phyloP scores from a whole-genome alignment of 2,888 invertebrate genomes.

The Nephrotoma guestfalica region DNA sequence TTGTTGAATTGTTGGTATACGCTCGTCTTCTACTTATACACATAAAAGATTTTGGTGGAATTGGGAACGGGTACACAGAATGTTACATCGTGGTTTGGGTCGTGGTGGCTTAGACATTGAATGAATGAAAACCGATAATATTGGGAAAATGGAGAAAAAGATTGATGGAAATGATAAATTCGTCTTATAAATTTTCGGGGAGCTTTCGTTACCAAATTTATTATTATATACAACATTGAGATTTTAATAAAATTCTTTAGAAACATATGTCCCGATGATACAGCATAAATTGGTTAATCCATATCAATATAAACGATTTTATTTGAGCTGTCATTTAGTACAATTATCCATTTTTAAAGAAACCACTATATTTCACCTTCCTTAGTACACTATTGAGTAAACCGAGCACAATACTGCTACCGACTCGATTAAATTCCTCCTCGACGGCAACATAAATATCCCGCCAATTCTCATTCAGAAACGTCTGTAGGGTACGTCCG shows the following conservation, averaged over 20 bases:
- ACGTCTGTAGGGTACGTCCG: not conserved
- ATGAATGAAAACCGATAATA: not conserved
- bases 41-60: not conserved
- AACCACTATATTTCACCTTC: not conserved
- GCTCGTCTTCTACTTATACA: not conserved
- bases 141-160: not conserved
- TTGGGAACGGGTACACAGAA: not conserved
- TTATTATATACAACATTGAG: not conserved
- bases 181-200: not conserved
- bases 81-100: not conserved
- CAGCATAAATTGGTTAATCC: not conserved
- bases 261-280: not conserved
- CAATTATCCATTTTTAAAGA: not conserved
- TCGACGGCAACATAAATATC: not conserved
- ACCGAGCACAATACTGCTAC: not conserved
- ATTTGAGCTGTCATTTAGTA: too few relatives aligned
- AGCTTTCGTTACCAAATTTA: not conserved
- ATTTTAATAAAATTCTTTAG: not conserved
- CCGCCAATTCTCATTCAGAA: not conserved
- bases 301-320: too few relatives aligned
- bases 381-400: not conserved
- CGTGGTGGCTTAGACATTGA: not conserved
- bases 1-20: not conserved
- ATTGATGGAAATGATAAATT: not conserved
- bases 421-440: not conserved